A percentile compares a stretch with the other conserved stretches of the same genome.
phyloP scores from a whole-genome alignment of 2,797 vertebrate genomes.

The Eidolon dupreanum region DNA sequence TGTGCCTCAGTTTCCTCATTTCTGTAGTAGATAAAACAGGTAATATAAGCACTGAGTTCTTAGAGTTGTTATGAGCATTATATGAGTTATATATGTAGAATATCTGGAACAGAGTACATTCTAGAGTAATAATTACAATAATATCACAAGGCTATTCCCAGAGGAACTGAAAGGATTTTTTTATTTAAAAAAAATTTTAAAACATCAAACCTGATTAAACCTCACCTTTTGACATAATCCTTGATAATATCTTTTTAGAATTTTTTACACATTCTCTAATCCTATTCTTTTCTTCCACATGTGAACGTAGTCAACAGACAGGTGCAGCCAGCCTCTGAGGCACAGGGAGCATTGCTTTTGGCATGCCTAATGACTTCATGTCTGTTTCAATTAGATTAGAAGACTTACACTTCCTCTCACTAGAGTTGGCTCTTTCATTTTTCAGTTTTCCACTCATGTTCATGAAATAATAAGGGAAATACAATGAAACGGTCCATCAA shows the following conservation, averaged over 20 bases:
- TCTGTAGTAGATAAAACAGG: neutral
- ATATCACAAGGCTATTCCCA: neutral
- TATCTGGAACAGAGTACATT: neutral
- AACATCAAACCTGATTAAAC: neutral
- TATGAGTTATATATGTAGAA: neutral
- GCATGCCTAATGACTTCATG: neutral
- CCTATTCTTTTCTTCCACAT: neutral
- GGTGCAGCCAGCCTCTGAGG: neutral
- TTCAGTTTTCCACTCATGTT: neutral
- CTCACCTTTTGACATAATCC: neutral
- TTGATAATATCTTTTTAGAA: neutral
- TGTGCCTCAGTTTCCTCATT: neutral
- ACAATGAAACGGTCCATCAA: rapidly evolving
- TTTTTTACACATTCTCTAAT: neutral
- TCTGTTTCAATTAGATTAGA: constrained; percentile 1
- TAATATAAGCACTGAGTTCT: neutral
- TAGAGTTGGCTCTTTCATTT: neutral
- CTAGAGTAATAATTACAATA: neutral
- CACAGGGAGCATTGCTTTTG: neutral
- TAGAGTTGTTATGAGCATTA: neutral
- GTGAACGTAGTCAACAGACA: neutral
- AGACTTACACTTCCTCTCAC: neutral
- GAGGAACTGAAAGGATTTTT: neutral
- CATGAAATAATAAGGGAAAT: neutral
- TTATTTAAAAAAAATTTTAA: neutral